phyloP scores from a whole-genome alignment of 2,113 vertebrate species.

The Chrysemys picta region DNA sequence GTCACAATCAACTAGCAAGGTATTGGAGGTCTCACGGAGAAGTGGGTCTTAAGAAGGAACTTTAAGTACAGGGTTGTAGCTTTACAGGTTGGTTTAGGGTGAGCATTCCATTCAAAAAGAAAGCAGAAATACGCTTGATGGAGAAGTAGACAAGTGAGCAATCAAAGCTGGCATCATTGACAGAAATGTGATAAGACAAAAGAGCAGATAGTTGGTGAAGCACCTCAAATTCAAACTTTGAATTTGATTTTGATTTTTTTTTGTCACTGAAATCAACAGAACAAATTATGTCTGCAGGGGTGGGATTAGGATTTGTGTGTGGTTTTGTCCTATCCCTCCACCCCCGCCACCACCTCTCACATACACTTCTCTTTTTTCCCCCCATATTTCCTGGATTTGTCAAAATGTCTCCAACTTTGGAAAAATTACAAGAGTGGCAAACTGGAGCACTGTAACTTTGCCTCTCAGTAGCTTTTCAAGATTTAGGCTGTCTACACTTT shows the following conservation, averaged over 20 bases:
- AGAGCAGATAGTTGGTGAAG: not conserved
- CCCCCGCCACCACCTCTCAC: too few relatives aligned
- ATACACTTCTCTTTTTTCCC: not conserved
- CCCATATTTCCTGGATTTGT: not conserved
- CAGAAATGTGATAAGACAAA: not conserved
- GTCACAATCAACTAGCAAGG: not conserved
- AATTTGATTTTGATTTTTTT: too few relatives aligned
- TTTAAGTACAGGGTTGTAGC: not conserved
- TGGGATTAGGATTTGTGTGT: not conserved
- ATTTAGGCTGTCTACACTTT: too few relatives aligned
- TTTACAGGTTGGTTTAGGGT: too few relatives aligned
- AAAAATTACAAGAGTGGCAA: not conserved
- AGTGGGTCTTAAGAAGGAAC: not conserved
- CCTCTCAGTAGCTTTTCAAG: too few relatives aligned
- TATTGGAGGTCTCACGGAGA: not conserved
- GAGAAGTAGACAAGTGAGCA: not conserved
- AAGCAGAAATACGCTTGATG: not conserved
- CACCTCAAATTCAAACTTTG: not conserved
- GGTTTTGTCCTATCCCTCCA: not conserved
- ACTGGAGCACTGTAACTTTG: not conserved
- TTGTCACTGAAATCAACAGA: too few relatives aligned
- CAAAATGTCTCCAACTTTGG: not conserved
- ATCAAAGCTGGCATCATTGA: not conserved
- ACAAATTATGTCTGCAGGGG: too few relatives aligned
- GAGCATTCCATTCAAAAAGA: not conserved